Evolutionary conservation across 2,113 vertebrate species (phyloP).

Genomic region (Pelecanoides urinatrix): DNA sequence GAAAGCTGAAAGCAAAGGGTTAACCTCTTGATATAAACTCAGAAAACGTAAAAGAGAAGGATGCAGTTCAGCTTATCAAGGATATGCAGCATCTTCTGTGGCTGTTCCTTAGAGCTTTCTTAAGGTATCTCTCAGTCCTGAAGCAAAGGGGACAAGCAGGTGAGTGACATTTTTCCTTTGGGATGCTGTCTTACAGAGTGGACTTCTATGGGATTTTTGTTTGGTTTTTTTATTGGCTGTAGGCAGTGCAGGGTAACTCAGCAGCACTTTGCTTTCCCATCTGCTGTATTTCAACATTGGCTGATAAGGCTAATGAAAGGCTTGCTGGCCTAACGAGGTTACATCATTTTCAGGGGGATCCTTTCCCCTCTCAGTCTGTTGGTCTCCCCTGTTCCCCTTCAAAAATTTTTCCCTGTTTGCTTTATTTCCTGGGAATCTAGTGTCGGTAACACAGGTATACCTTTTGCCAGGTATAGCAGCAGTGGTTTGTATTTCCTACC

Average conservation of each 20-base stretch:
- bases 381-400: background rate
- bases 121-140: background rate
- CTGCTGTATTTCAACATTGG: background rate
- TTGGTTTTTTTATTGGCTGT: background rate
- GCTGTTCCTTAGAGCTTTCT: constrained; percentile 30
- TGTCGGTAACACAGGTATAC: background rate
- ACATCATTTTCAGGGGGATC: background rate
- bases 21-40: background rate
- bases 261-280: background rate
- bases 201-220: background rate
- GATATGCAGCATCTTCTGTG: background rate
- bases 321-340: background rate
- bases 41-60: background rate
- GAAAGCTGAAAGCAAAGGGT: background rate
- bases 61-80: background rate
- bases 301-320: background rate
- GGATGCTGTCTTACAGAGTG: background rate
- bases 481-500: background rate
- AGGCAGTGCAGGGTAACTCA: background rate
- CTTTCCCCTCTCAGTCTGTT: background rate
- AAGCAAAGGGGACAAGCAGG: background rate
- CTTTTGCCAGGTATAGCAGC: background rate
- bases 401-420: background rate
- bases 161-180: constrained; percentile 1
- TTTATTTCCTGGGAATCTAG: background rate